Percentiles rank a stretch among this genome's conserved stretches.
phyloP scores from a whole-genome alignment of 2,113 vertebrate genomes.

The Aegotheles bennettii region DNA sequence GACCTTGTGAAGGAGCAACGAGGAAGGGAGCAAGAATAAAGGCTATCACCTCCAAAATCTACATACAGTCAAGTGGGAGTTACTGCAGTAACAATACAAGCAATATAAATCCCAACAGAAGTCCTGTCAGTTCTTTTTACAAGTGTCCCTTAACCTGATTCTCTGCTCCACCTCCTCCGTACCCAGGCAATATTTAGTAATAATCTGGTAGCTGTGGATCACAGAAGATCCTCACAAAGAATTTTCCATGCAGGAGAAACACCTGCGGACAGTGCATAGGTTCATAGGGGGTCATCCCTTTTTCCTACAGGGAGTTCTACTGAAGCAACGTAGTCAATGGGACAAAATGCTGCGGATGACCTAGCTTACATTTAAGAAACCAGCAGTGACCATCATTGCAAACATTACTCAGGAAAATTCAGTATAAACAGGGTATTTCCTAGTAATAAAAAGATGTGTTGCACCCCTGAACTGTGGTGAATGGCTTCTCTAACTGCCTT shows the following conservation, averaged over 20 bases:
- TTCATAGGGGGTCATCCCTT: neutral
- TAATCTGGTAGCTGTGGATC: neutral
- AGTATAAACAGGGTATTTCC: neutral
- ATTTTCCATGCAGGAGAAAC: neutral
- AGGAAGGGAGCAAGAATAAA: constrained; percentile 47
- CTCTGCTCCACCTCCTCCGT: neutral
- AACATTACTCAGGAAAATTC: neutral
- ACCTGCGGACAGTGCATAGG: neutral
- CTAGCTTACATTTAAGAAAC: neutral
- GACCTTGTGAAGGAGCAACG: constrained; percentile 27
- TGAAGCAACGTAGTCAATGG: neutral
- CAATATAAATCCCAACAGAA: neutral
- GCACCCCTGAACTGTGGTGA: neutral
- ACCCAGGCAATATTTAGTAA: neutral
- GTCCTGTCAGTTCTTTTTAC: neutral
- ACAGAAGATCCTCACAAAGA: neutral
- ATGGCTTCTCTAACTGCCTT: neutral
- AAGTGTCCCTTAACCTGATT: neutral
- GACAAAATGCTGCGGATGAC: neutral
- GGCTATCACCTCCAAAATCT: constrained; percentile 44
- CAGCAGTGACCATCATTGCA: neutral
- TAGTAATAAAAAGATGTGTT: neutral
- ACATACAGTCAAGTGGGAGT: neutral
- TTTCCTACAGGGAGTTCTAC: neutral
- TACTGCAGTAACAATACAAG: neutral